Conservation (phyloP, 2,888 invertebrate species). For the Kryphioiulus occultus region DNA sequence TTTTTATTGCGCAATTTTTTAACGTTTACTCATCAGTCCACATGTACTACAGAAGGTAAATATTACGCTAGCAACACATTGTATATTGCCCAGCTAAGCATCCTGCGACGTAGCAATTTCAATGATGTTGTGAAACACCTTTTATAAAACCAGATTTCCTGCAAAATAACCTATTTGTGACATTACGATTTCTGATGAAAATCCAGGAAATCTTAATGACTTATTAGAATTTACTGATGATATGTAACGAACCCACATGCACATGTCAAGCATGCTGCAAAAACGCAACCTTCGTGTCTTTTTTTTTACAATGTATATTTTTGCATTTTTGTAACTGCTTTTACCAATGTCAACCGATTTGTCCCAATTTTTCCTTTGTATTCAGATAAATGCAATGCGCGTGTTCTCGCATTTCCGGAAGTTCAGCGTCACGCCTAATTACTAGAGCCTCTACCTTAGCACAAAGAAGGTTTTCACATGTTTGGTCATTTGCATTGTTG, state of each 20-base stretch:
- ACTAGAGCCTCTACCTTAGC: not conserved
- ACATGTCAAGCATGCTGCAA: not conserved
- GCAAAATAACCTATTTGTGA: not conserved
- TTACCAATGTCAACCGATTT: not conserved
- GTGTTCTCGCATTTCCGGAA: not conserved
- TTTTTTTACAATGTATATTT: not conserved
- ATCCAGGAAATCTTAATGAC: not conserved
- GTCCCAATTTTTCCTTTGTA: slow-evolving; percentile 5
- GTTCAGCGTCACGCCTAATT: not conserved
- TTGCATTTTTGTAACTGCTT: slow-evolving; percentile 5
- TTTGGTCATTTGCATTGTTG: not conserved
- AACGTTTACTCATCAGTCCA: too few species aligned
- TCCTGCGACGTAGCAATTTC: too few species aligned
- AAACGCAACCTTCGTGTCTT: not conserved
- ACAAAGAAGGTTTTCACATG: slow-evolving; percentile 5
- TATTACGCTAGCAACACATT: too few species aligned
- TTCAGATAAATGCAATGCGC: not conserved
- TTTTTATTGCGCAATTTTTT: too few species aligned
- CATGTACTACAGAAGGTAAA: too few species aligned
- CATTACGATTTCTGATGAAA: not conserved
- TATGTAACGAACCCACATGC: not conserved
- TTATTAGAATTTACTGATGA: not conserved
- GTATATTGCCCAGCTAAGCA: too few species aligned
- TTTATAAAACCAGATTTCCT: not conserved
- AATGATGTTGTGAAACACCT: not conserved